phyloP scores from a whole-genome alignment of 2,113 vertebrate species.

The Conger conger region DNA sequence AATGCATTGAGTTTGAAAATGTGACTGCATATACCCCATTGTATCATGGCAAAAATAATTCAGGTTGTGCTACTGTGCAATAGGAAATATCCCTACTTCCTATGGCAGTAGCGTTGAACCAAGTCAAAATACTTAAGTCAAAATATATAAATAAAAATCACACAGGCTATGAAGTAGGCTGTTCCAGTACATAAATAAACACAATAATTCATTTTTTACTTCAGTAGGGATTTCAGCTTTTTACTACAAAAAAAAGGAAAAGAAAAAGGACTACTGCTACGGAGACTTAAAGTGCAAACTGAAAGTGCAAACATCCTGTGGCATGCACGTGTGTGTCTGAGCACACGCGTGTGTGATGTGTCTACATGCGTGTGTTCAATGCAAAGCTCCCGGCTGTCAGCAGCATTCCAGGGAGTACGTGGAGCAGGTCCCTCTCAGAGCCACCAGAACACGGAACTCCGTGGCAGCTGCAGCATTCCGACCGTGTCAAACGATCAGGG shows the following conservation, averaged over 20 bases:
- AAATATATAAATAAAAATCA: neutral
- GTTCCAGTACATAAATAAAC: neutral
- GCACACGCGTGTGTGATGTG: constrained; percentile 24
- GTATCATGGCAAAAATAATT: neutral
- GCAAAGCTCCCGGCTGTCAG: neutral
- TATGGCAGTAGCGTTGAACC: neutral
- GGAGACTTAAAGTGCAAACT: neutral
- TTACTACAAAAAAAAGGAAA: neutral
- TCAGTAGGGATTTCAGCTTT: neutral
- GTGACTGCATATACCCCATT: neutral
- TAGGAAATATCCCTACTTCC: neutral
- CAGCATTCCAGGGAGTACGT: neutral
- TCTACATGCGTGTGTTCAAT: neutral
- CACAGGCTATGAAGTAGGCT: neutral
- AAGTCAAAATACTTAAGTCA: neutral
- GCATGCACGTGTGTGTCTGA: constrained; percentile 11
- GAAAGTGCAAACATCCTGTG: neutral
- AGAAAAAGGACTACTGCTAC: neutral
- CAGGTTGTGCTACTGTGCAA: neutral
- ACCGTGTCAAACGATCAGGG: constrained; percentile 62
- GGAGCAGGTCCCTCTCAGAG: constrained; percentile 52
- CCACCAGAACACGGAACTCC: constrained; percentile 55
- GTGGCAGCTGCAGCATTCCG: constrained; percentile 78
- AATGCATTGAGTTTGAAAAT: neutral
- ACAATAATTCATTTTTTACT: neutral